Conservation (phyloP, 2,113 vertebrate species). For the Nyctibius bracteatus region DNA sequence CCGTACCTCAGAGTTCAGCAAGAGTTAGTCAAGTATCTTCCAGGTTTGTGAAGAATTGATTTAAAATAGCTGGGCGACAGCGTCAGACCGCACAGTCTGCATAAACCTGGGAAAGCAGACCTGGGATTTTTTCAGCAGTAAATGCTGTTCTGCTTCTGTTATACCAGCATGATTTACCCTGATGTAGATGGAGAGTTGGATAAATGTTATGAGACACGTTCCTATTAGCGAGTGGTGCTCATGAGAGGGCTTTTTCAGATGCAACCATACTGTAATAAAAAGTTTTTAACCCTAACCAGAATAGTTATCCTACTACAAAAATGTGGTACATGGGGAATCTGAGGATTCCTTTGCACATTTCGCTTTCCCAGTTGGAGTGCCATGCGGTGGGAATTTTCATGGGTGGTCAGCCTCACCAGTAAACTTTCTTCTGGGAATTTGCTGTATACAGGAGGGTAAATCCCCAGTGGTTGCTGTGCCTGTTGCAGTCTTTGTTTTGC, state of each 20-base stretch:
- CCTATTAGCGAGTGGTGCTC: neutral
- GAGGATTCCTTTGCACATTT: neutral
- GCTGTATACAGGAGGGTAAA: neutral
- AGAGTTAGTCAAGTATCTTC: neutral
- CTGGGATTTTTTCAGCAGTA: neutral
- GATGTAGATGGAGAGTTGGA: neutral
- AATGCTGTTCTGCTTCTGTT: neutral
- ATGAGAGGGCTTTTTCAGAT: neutral
- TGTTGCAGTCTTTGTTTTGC: neutral
- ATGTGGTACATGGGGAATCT: neutral
- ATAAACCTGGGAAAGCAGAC: neutral
- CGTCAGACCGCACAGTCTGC: rapidly evolving
- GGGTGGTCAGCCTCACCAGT: neutral
- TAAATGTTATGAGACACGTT: rapidly evolving
- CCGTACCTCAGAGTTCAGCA: neutral
- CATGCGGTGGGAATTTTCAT: neutral
- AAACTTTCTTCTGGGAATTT: neutral
- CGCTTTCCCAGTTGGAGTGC: neutral
- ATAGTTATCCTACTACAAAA: neutral
- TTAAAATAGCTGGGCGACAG: neutral
- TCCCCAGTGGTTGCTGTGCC: neutral
- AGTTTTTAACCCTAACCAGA: neutral
- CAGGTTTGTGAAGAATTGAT: neutral
- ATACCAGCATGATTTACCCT: neutral
- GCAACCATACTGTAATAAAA: neutral